These are phyloP conservation scores for Strix aluco DNA, from an alignment of 2,113 vertebrate genomes.

Conservation along the genomic window DNA sequence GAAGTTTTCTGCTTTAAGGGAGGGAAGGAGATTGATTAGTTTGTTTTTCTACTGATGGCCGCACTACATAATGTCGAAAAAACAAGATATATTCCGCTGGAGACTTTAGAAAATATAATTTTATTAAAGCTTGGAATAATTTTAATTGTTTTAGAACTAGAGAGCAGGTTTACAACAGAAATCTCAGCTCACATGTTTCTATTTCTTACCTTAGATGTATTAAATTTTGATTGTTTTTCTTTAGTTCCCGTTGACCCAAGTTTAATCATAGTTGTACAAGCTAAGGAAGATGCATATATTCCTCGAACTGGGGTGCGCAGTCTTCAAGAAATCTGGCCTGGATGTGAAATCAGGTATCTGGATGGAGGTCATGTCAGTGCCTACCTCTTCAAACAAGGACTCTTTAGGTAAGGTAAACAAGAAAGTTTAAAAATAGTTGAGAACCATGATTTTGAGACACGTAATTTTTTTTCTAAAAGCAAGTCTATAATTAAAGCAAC, in stretches of 20 bases:
- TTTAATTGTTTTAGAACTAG: neutral
- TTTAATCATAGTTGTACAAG: conserved; percentile 94
- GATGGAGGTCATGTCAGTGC: conserved; percentile 95
- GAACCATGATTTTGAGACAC: neutral
- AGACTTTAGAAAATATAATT: neutral
- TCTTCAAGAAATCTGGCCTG: conserved; percentile 96
- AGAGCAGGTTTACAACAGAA: neutral
- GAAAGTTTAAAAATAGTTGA: neutral
- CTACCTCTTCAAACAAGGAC: conserved; percentile 96
- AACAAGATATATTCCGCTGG: neutral
- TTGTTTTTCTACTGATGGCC: neutral
- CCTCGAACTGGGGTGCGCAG: conserved; percentile 94
- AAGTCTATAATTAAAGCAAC: neutral
- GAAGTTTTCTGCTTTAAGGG: neutral
- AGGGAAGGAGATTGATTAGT: neutral
- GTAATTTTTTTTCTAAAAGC: neutral
- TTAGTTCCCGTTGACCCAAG: conserved; percentile 94
- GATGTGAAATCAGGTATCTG: conserved; percentile 93
- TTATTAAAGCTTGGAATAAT: neutral
- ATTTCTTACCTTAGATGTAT: neutral
- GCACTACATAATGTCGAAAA: neutral
- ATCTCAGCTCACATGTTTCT: neutral
- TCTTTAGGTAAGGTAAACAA: conserved; percentile 85
- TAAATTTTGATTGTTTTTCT: neutral
- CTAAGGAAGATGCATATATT: conserved; percentile 94